Base-by-base conservation (phyloP, 2,113 vertebrate genomes). In the Pelodiscus sinensis region DNA sequence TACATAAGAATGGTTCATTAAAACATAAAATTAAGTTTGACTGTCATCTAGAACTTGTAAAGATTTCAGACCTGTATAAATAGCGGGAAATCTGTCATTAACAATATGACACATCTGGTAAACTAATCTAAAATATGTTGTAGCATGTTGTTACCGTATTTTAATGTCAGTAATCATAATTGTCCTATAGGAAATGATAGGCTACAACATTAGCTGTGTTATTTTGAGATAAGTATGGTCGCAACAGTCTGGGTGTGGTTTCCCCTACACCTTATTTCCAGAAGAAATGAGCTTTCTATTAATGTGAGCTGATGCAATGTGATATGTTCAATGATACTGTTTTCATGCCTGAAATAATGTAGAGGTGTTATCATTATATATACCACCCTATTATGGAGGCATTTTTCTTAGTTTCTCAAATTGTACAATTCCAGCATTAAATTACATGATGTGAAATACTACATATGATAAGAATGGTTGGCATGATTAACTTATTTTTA, bases 371-470 rank as follows among this genome's bases (percentile, higher is more conserved):
- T 25, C 25, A 86, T 60, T 1, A 75, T 13, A 50, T 14, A 51
- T 3, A 58, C 12, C 82, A 56, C 8, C 65, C 3, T 54, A 75
- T 84, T 62, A 55, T 19, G 77, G n/a, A 79, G 44, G 12, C 29
- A 38, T 90, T 94, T 29, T 44, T 81, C 56, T 80, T 79, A 44
- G 58, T 51, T 90, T 89, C 24, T 91, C 19, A 73, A 83, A 31
- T 55, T 79, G 31, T 77, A 21, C 0, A 0, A 16, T 62, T 93
- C 51, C 57, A 44, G 18, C 31, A 88, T 10, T 38, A 25, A 89
- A 96, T 91, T 78, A 86, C 81, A 38, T 15, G 22, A 55, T 85
- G 84, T 92, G 82, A 93, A 92, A 92, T 85, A 93, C 50, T 90
- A 84, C 58, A 51, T 0, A 50, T 35, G 73, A 35, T 79, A 35